Conservation (phyloP, 2,797 vertebrate genomes). For the Loriculus beryllinus region DNA sequence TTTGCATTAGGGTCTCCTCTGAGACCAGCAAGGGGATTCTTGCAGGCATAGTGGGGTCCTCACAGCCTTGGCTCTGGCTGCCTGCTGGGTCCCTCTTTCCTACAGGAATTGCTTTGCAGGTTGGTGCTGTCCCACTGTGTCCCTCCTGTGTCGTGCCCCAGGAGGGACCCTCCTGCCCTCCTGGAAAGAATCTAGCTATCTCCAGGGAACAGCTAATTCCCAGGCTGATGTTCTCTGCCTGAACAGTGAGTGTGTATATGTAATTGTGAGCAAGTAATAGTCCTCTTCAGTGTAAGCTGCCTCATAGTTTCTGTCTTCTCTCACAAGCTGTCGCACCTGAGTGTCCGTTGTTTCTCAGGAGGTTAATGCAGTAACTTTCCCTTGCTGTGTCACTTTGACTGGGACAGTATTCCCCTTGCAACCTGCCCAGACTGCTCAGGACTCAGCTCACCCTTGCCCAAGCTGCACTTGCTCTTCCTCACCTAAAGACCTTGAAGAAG, state of each 20-base stretch:
- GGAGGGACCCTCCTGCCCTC: not conserved
- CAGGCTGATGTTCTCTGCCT: not conserved
- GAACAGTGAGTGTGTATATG: not conserved
- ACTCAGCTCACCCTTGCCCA: not conserved
- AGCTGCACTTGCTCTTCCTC: not conserved
- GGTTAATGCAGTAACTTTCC: not conserved
- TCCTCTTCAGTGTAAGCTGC: not conserved
- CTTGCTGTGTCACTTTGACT: not conserved
- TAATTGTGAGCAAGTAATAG: not conserved
- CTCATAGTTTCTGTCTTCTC: not conserved
- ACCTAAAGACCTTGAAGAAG: not conserved
- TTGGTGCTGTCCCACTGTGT: not conserved
- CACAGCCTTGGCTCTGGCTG: not conserved
- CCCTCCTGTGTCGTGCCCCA: not conserved
- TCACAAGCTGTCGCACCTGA: not conserved
- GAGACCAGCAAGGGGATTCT: not conserved
- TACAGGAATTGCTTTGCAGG: fast-evolving
- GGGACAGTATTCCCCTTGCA: not conserved
- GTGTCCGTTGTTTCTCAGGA: not conserved
- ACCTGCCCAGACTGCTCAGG: not conserved
- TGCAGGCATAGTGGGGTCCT: not conserved
- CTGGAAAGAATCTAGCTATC: fast-evolving
- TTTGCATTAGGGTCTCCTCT: not conserved
- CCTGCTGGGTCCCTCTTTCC: not conserved
- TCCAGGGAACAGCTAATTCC: not conserved